phyloP scores from a whole-genome alignment of 2,888 invertebrate species.

The Siphlonurus alternatus region DNA sequence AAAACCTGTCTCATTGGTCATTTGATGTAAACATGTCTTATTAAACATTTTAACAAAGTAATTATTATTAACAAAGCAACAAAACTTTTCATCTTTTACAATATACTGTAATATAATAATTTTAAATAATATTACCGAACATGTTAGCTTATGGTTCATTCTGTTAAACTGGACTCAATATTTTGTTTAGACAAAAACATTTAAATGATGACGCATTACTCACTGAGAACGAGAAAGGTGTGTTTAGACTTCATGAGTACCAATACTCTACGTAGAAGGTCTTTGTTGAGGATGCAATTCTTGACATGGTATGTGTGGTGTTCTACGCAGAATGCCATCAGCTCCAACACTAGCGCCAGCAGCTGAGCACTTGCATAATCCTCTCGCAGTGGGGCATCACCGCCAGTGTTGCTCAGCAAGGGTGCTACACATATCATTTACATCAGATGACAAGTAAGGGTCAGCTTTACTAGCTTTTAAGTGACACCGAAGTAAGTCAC shows the following conservation, averaged over 20 bases:
- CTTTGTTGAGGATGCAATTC: slow-evolving; percentile 93
- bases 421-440: slow-evolving; percentile 43
- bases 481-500: too few relatives aligned
- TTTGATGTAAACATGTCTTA: too few relatives aligned
- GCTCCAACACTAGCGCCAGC: slow-evolving; percentile 82
- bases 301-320: slow-evolving; percentile 99
- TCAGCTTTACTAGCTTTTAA: neutral
- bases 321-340: slow-evolving; percentile 95
- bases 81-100: too few relatives aligned
- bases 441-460: neutral
- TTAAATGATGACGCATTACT: slow-evolving; percentile 20
- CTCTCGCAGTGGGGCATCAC: slow-evolving; percentile 78
- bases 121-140: too few relatives aligned
- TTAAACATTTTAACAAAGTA: too few relatives aligned
- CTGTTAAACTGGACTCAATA: too few relatives aligned
- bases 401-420: slow-evolving; percentile 80
- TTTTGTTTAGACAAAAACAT: too few relatives aligned
- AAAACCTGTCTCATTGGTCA: too few relatives aligned
- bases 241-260: slow-evolving; percentile 94
- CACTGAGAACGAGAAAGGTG: slow-evolving; percentile 86
- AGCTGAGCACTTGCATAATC: slow-evolving; percentile 95
- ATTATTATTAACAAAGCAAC: too few relatives aligned
- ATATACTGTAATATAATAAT: too few relatives aligned
- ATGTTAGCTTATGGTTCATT: too few relatives aligned
- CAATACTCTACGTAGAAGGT: slow-evolving; percentile 84